Evolutionary conservation across 1,140 invertebrate genomes (phyloP), one percentile per base, ranked within the genome.

Genomic region (Drosophila tristis): DNA sequence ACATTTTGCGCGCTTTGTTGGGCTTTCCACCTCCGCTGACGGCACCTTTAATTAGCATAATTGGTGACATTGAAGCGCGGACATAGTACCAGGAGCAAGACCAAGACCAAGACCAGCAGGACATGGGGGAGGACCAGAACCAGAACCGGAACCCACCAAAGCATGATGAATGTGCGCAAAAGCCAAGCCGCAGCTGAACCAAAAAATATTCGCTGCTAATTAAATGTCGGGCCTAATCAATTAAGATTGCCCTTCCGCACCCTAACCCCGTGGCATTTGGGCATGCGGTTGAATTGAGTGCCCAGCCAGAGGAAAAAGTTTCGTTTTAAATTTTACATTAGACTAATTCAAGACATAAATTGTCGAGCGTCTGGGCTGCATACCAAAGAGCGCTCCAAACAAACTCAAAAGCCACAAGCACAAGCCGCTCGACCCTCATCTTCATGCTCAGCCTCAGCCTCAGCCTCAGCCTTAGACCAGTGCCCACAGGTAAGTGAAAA

Each of bases 271-370:
- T 63, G 31, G 9, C 35, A 53, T 49, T 62, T 56, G 56, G 23
- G 51, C 11, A 39, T 60, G 11, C 47, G 53, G 16, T 47, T 45
- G 16, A 54, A 54, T 54, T 63, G 35, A 50, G 23, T 31, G 39
- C 20, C 25, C 44, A 35, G 45, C 39, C 42, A 44, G 9, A 59
- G 20, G 16, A 54, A 26, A 39, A 65, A 44, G 53, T 39, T 61
- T 31, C 61, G 54, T 50, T 67, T 67, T 85, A 64, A 74, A 90
- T 90, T 90, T 77, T 90, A 86, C 81, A 90, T 90, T 86, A 90
- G 74, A 78, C 86, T 90, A 90, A 86, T 90, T 86, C 71, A 86
- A 74, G 71, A 70, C 63, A 90, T 85, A 90, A 90, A 90, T 90
- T 90, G 76, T 62, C 63, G 74, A 54, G 62, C 64, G 74, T 66